phyloP scores from a whole-genome alignment of 2,888 invertebrate species.

The Drosophila borealis region DNA sequence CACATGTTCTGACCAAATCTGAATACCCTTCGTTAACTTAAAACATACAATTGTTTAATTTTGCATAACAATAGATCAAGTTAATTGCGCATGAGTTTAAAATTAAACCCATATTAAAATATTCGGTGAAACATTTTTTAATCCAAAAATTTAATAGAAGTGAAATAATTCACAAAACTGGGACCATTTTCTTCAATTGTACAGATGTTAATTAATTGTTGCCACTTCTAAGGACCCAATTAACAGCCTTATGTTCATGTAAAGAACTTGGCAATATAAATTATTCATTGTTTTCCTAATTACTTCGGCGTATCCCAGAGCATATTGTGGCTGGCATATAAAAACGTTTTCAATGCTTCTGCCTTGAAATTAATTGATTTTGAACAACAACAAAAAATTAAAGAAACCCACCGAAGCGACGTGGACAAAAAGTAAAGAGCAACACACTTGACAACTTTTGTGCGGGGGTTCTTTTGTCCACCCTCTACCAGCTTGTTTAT shows the following conservation, averaged over 20 bases:
- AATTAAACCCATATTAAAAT: background rate
- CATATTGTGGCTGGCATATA: constrained; percentile 5
- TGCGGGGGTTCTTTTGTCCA: background rate
- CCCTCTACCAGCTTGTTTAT: background rate
- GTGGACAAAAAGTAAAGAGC: constrained; percentile 50
- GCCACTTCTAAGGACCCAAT: background rate
- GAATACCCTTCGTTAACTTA: too few species aligned
- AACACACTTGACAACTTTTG: constrained; percentile 50
- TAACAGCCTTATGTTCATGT: background rate
- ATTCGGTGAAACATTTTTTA: background rate
- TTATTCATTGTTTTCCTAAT: constrained; percentile 61
- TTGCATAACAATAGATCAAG: constrained; percentile 21
- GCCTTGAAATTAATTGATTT: constrained; percentile 67
- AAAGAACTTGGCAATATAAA: constrained; percentile 25
- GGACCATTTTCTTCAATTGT: background rate
- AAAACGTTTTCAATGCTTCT: constrained; percentile 32
- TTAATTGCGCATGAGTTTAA: background rate
- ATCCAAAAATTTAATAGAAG: background rate
- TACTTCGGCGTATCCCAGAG: constrained; percentile 1
- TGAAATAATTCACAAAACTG: background rate
- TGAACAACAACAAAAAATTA: constrained; percentile 58
- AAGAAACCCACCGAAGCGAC: constrained; percentile 24
- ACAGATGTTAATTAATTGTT: constrained; percentile 14
- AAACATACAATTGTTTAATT: constrained; percentile 2
- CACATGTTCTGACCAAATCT: too few species aligned